Conservation (phyloP, 2,113 vertebrate genomes). For the Sula dactylatra region DNA sequence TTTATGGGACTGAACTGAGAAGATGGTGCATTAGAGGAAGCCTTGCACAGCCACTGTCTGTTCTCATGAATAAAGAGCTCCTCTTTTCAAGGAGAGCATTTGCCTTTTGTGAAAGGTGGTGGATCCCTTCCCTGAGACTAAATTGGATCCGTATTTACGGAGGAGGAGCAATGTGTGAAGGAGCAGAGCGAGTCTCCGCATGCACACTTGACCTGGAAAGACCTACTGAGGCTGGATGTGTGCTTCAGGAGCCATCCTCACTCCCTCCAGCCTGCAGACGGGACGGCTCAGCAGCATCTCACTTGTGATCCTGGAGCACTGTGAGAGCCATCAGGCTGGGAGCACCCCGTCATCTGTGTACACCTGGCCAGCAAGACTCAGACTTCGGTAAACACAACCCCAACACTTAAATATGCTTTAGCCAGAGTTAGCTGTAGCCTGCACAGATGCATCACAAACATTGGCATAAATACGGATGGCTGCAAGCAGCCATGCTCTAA, state of each 20-base stretch:
- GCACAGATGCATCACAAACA: background rate
- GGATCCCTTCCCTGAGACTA: background rate
- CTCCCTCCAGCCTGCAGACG: fast-evolving
- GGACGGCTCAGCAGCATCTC: fast-evolving
- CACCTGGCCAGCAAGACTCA: background rate
- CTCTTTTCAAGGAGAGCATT: conserved; percentile 37
- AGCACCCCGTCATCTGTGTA: fast-evolving
- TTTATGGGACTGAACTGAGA: background rate
- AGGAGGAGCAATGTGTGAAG: background rate
- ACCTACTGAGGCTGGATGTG: background rate
- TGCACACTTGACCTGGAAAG: background rate
- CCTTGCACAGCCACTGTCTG: background rate
- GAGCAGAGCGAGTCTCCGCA: background rate
- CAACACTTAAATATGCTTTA: fast-evolving
- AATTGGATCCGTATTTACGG: conserved; percentile 7
- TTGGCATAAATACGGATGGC: fast-evolving
- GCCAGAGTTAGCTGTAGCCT: background rate
- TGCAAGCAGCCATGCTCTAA: background rate
- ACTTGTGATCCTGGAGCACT: background rate
- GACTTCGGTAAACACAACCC: fast-evolving
- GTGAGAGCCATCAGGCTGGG: background rate
- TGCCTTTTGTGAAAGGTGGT: conserved; percentile 15
- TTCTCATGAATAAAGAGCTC: conserved; percentile 7
- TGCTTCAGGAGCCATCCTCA: background rate
- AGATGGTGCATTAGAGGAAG: background rate